Percentiles rank a stretch among this genome's conserved stretches.
Evolutionary conservation across 2,113 vertebrate genomes (phyloP).

Genomic region (Ibidorhyncha struthersii): DNA sequence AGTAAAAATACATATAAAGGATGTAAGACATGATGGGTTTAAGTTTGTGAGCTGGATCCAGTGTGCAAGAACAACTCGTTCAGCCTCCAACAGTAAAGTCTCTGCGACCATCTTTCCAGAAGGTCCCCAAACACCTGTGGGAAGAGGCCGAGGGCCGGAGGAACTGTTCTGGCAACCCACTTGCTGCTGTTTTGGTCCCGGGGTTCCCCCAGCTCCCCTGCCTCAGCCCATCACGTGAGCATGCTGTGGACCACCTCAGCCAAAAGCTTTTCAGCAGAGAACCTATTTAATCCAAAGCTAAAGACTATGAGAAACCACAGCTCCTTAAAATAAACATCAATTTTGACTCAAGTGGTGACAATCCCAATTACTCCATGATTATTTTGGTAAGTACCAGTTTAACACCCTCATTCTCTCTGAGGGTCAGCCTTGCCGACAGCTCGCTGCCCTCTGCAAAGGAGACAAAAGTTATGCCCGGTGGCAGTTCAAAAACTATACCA

Average conservation of each 20-base stretch:
- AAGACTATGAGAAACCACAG: not conserved
- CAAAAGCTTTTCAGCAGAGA: not conserved
- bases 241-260: not conserved
- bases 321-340: not conserved
- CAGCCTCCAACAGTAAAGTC: not conserved
- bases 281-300: not conserved
- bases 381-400: not conserved
- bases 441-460: not conserved
- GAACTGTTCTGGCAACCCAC: not conserved
- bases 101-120: not conserved
- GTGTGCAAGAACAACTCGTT: not conserved
- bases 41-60: not conserved
- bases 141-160: not conserved
- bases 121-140: not conserved
- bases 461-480: not conserved
- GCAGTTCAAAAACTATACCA: not conserved
- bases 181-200: not conserved
- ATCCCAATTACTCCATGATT: not conserved
- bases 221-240: not conserved
- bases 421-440: not conserved
- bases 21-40: not conserved
- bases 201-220: not conserved
- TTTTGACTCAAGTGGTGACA: not conserved
- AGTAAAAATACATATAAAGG: not conserved
- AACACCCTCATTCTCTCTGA: not conserved